Conservation (phyloP, 2,113 vertebrate species). For the Falco punctatus region DNA sequence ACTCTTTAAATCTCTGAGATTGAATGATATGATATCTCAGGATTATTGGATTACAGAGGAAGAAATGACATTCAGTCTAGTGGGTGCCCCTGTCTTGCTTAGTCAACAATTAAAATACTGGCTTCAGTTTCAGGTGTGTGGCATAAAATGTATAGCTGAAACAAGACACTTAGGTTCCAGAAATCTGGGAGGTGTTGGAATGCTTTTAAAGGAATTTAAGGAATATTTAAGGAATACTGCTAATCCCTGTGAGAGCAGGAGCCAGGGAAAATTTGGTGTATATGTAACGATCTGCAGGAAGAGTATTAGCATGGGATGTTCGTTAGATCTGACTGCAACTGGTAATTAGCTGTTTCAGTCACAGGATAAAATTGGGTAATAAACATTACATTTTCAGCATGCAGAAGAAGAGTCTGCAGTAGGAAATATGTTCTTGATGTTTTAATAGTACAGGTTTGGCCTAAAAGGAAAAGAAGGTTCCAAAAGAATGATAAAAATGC, state of each 20-base stretch:
- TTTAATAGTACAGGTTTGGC: not conserved
- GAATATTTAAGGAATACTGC: not conserved
- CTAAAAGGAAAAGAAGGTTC: not conserved
- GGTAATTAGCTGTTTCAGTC: not conserved
- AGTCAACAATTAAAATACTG: not conserved
- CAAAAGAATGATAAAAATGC: conserved; percentile 6
- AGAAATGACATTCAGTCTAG: not conserved
- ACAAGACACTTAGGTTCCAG: not conserved
- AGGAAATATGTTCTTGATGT: not conserved
- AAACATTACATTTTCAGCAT: not conserved
- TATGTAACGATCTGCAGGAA: not conserved
- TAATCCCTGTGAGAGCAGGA: not conserved
- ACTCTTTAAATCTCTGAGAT: not conserved
- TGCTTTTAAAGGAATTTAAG: not conserved
- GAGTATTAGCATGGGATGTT: not conserved
- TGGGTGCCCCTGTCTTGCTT: not conserved
- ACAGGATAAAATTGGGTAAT: not conserved
- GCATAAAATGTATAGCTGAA: not conserved
- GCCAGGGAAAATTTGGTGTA: not conserved
- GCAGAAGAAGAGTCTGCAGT: not conserved
- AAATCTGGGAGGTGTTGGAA: not conserved
- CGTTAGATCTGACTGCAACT: not conserved
- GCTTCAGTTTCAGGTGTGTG: not conserved
- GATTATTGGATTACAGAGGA: not conserved
- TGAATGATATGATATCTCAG: not conserved